Base-by-base conservation (phyloP, 92 coral and sea anemone genomes). In the Bergia sp. region DNA sequence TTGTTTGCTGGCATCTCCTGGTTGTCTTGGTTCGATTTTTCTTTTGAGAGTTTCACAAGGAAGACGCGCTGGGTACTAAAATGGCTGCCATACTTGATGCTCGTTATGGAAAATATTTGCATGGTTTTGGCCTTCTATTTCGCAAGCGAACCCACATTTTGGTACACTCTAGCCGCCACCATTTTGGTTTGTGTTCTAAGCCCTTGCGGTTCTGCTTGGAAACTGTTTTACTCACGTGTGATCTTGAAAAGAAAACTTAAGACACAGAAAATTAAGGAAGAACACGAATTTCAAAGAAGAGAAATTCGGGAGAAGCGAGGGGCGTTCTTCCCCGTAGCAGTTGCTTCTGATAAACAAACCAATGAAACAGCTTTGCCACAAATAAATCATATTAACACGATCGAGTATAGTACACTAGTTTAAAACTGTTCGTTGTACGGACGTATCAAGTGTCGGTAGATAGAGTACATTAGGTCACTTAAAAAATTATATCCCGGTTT, bases 51-150 rank as follows among this genome's bases (percentile, higher is more conserved):
- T 3, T 82, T 84, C 53, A 90, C 85, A 41, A 77, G 87, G 29
- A 88, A 67, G 9, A 88, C 64, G 44, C 76, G 89, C 73, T 50
- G 72, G 58, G 76, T 37, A 50, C 85, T 87, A 50, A 53, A 82
- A 20, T 85, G 89, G 76, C 79, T 77, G 10, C 80, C 92, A 29
- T 90, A 84, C 18, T 47, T 90, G 66, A 50, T 89, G 73, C 82
- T 50, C 5, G 80, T 80, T 2, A 7, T 73, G 3, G 86, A 92
- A 79, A 91, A 92, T 85, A 40, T 85, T 20, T 16, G 65, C 41
- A 90, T 92, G 95, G 86, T 86, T 39, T 12, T 92, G 2, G 18
- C 86, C 21, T 85, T 78, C 47, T 90, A 88, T 61, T 89, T 90
- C 49, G 77, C 55, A 39, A 86, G 71, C 29, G 78, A 67, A 69